Evolutionary conservation across 2,888 invertebrate species (phyloP), one percentile per base, ranked within the genome.

Genomic region (Volucella bombylans): DNA sequence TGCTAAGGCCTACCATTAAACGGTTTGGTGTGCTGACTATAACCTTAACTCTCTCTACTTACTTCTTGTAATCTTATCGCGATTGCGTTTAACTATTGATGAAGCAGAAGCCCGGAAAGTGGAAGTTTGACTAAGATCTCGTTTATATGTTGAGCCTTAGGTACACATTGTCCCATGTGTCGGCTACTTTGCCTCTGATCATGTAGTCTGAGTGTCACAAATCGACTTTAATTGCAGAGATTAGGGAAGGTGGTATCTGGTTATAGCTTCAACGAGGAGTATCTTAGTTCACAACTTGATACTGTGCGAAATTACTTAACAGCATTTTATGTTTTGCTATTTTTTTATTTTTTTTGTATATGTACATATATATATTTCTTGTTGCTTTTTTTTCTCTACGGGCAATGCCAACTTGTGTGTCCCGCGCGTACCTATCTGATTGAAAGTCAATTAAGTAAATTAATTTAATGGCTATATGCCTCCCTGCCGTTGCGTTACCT

Each of bases 361-460:
- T 31, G 6, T 31, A 31, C 0, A 31, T 31, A 38, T 31, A 31
- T 4, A 8, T 11, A 38, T 41, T 14, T 59, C 18, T 15, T 59
- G 10, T 10, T 69, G 6, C 15, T 8, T 59, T 18, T 47, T 8
- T 54, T 54, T 55, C 11, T 18, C 41, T 67, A 45, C 18, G 12
- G 45, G 14, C 39, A 61, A 55, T 47, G 64, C 49, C 55, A 74
- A 61, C 49, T 65, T 65, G 64, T 31, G 45, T 62, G 54, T 15
- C 43, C 10, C 14, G 47, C n/a, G 15, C 45, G 55, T 77, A 31
- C 31, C 31, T 31, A 59, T 55, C 76, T 77, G 81, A 81, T 85
- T 77, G 76, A 85, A 81, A 85, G 85, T 72, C 81, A 85, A 85
- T 85, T 85, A 85, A 81, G 85, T 72, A 76, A 72, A 85, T 85